Evolutionary conservation across 2,888 invertebrate species (phyloP), one percentile per base, ranked within the genome.

Genomic region (Agrotis segetum): DNA sequence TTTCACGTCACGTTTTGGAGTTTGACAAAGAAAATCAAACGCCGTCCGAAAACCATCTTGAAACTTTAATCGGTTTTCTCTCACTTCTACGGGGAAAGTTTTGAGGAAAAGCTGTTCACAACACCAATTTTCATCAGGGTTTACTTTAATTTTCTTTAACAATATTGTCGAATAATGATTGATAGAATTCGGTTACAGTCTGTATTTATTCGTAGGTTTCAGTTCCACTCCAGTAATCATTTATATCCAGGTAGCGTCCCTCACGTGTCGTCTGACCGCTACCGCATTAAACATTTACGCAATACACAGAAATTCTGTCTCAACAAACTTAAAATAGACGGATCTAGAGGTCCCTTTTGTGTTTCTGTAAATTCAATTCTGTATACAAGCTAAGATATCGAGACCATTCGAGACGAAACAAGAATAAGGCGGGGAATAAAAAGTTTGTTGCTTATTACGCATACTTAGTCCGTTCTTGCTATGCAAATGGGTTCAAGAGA

Each of bases 21-120:
- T 77, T 80, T 64, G 81, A 81, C 77, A 77, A 77, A 76, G 77
- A 69, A 67, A 79, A 76, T 67, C 74, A 76, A 64, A 59, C 69
- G 55, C 13, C 61, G 50, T 50, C 62, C 55, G 63, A 81, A 60
- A 76, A 74, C 52, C 59, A 68, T 52, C 63, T 55, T 63, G 16
- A 24, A 76, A 69, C 64, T 77, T 81, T 64, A 81, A 76, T 77
- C 77, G 68, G 76, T 77, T 81, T 77, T 76, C 64, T 56, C 59
- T 75, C 76, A 56, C 5, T 76, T 69, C 46, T 1, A 40, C 24
- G 1, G 29, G 16, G 5, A 70, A 60, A 69, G 64, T 69, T 77
- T 44, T 14, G 9, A 49, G 34, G 14, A 40, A 61, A 61, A 69
- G 24, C 55, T 56, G 55, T 56, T 61, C 19, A 29, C 13, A 64